Evolutionary conservation across 2,797 vertebrate species (phyloP).

Genomic region (Sorex maritimensis): DNA sequence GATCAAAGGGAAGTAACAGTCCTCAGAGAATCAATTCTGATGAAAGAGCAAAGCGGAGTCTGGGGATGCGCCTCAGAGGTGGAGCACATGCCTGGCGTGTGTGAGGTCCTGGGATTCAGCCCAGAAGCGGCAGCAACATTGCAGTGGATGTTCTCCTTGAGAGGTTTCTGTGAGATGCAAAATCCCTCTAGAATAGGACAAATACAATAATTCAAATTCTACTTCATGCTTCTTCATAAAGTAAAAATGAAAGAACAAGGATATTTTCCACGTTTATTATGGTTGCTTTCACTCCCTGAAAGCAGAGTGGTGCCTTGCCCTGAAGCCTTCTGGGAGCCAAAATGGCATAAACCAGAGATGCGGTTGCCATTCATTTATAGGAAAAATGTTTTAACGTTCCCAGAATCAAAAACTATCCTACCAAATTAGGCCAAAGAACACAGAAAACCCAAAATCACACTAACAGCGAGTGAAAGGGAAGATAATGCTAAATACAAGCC

Average conservation of each 20-base stretch:
- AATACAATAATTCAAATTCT: conserved; percentile 44
- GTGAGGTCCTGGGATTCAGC: too few relatives aligned
- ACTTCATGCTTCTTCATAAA: conserved; percentile 47
- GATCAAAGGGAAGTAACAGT: conserved; percentile 55
- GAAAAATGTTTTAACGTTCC: not conserved
- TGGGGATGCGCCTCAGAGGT: too few relatives aligned
- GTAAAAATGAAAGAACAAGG: conserved; percentile 4
- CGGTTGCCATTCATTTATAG: not conserved
- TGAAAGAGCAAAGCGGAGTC: not conserved
- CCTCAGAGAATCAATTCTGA: conserved; percentile 52
- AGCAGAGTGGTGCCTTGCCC: not conserved
- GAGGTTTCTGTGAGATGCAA: conserved; percentile 23
- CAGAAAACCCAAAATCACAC: not conserved
- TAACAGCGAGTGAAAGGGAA: not conserved
- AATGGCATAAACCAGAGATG: not conserved
- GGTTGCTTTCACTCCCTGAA: not conserved
- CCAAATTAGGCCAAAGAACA: not conserved
- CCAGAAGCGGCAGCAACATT: too few relatives aligned
- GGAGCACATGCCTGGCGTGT: too few relatives aligned
- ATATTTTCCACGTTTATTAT: not conserved
- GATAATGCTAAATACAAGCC: not conserved
- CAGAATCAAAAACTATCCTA: not conserved
- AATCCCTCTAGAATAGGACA: conserved; percentile 18
- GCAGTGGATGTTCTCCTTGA: conserved; percentile 31
- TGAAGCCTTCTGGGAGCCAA: not conserved